Evolutionary conservation across 1,140 invertebrate genomes (phyloP), one percentile per base, ranked within the genome.

Genomic region (Battus philenor): DNA sequence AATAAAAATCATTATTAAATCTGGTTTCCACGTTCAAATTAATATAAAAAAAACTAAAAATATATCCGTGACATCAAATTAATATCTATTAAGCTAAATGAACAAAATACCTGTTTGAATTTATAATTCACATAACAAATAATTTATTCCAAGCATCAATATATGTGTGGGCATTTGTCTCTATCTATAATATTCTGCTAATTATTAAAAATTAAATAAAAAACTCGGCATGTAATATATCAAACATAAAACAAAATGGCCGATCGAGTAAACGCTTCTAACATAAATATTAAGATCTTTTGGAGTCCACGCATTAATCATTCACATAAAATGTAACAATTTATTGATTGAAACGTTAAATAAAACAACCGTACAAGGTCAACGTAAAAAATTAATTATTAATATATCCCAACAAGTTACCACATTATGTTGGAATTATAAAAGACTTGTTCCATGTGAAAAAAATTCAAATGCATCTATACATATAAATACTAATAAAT

Each of bases 241-340:
- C 16, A 33, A 33, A 9, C 4, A n/a, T 29, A 33, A 18, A 33
- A 18, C 16, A 33, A 33, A 33, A 33, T 33, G 32, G 32, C 32
- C 15, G 32, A 33, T 16, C 8, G 10, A 13, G 13, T 33, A 5
- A 17, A 15, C 15, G n/a, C 18, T 18, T 16, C 1, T 17, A n/a
- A 33, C n/a, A 33, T 33, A 33, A 33, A 33, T 33, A 33, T 33
- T 33, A 17, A 15, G 32, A 18, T 33, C 4, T 33, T 13, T 33
- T 18, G 18, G 18, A 17, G 3, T n/a, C n/a, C n/a, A n/a, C n/a
- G 9, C 32, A 33, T 33, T 33, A 17, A 33, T 33, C 32, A 33
- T 33, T 33, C 32, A 9, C 16, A 33, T 33, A 17, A 16, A 33
- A 17, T 16, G 15, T 33, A 9, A 33, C 2, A 1, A 18, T 17